Percentiles rank a stretch among this genome's conserved stretches.
Conservation (phyloP, 1,140 invertebrate genomes). For the Samia ricini region DNA sequence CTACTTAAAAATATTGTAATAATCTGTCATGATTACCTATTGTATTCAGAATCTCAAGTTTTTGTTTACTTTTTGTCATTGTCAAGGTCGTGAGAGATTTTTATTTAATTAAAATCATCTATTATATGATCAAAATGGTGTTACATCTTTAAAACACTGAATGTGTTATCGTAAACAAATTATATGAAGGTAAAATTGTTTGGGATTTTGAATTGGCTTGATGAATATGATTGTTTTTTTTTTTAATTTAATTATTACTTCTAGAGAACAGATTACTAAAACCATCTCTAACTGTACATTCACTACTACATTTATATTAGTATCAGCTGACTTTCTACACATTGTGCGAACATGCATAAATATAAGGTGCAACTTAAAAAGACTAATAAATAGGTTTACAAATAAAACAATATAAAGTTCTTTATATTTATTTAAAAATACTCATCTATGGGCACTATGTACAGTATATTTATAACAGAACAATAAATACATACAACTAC, state of each 20-base stretch:
- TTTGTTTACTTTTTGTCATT: neutral
- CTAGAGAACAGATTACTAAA: neutral
- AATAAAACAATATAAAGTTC: constrained; percentile 64
- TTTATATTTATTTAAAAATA: constrained; percentile 44
- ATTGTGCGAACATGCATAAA: constrained; percentile 21
- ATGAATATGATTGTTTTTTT: too few relatives aligned
- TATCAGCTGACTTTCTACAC: constrained; percentile 3
- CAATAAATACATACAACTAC: constrained; percentile 5
- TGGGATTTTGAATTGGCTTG: too few relatives aligned
- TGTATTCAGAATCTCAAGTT: neutral
- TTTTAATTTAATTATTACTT: neutral
- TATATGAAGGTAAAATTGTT: too few relatives aligned
- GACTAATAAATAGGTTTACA: constrained; percentile 33
- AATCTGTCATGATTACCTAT: neutral
- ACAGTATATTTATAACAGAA: constrained; percentile 47
- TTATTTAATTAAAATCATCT: neutral
- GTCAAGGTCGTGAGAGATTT: neutral
- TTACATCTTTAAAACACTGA: neutral
- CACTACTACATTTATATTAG: neutral
- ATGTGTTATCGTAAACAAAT: too few relatives aligned
- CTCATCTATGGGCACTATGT: constrained; percentile 42
- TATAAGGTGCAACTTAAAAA: constrained; percentile 19
- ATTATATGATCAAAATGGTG: neutral
- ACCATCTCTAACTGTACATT: neutral
- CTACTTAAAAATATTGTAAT: neutral